Conservation (phyloP, 2,113 vertebrate species). For the Neotragus pygmaeus region DNA sequence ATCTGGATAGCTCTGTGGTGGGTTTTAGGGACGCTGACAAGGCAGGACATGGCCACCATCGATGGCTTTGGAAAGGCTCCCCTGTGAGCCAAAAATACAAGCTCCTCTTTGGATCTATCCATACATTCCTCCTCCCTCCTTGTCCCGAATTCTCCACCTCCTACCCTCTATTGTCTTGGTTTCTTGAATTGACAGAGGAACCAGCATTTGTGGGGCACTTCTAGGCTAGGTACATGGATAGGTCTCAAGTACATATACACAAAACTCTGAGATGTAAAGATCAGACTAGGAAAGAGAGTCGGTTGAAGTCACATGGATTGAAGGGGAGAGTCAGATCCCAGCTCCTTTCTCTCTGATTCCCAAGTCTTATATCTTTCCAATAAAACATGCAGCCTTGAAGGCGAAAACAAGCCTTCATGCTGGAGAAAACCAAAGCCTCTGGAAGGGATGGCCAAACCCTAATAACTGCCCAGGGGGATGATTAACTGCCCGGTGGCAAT, state of each 20-base stretch:
- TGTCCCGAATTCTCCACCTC: rapidly evolving
- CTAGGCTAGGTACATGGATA: rapidly evolving
- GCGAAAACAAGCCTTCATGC: background rate
- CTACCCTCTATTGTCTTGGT: background rate
- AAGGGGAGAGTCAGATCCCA: background rate
- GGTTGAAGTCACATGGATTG: rapidly evolving
- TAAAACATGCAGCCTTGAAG: background rate
- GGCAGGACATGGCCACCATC: background rate
- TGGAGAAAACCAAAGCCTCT: background rate
- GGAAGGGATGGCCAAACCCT: background rate
- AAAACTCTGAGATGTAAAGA: background rate
- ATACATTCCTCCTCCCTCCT: background rate
- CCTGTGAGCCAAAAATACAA: background rate
- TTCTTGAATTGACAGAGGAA: background rate
- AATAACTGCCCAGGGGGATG: rapidly evolving
- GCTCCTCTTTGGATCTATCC: background rate
- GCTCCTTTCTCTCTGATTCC: background rate
- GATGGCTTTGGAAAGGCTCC: background rate
- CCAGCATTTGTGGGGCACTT: rapidly evolving
- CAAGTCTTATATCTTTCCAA: background rate
- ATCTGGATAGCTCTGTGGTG: rapidly evolving
- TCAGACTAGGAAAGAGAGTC: background rate
- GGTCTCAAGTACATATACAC: rapidly evolving
- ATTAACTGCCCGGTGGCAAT: background rate
- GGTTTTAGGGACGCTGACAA: rapidly evolving